Percentiles rank a stretch among this genome's conserved stretches.
Conservation (phyloP, 2,113 vertebrate species). For the Etheostoma spectabile region DNA sequence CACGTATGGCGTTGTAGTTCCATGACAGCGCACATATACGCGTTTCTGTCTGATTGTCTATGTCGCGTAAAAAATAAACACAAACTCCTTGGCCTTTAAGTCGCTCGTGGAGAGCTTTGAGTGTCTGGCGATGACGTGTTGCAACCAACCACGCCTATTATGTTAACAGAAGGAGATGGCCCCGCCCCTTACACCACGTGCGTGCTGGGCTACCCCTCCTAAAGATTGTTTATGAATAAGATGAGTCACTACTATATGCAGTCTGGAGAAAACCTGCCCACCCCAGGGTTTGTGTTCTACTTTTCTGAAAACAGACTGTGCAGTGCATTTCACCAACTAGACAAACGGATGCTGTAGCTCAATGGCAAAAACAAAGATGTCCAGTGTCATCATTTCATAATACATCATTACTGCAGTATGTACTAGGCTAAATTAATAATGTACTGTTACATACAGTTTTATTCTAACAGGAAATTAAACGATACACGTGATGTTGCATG, state of each 20-base stretch:
- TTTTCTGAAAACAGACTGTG: not conserved
- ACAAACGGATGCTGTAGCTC: not conserved
- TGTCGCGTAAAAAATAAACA: not conserved
- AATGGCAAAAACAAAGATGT: not conserved
- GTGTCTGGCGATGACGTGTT: conserved; percentile 82
- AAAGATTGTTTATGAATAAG: conserved; percentile 63
- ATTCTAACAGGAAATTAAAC: not conserved
- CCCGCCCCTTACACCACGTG: conserved; percentile 85
- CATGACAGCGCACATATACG: not conserved
- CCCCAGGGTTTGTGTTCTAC: not conserved
- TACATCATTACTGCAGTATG: not conserved
- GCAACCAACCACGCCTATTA: conserved; percentile 54
- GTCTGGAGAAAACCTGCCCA: not conserved
- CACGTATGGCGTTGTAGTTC: not conserved
- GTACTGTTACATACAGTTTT: not conserved
- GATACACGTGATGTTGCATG: not conserved
- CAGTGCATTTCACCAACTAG: not conserved
- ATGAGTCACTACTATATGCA: conserved; percentile 25
- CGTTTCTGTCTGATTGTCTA: not conserved
- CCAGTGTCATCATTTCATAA: not conserved
- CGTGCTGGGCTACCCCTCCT: conserved; percentile 79
- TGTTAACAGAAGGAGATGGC: conserved; percentile 30
- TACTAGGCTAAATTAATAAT: not conserved
- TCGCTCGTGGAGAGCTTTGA: conserved; percentile 52
- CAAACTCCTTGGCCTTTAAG: conserved; percentile 35